Base-by-base conservation (phyloP, 1,140 invertebrate species). In the Bombus impatiens region DNA sequence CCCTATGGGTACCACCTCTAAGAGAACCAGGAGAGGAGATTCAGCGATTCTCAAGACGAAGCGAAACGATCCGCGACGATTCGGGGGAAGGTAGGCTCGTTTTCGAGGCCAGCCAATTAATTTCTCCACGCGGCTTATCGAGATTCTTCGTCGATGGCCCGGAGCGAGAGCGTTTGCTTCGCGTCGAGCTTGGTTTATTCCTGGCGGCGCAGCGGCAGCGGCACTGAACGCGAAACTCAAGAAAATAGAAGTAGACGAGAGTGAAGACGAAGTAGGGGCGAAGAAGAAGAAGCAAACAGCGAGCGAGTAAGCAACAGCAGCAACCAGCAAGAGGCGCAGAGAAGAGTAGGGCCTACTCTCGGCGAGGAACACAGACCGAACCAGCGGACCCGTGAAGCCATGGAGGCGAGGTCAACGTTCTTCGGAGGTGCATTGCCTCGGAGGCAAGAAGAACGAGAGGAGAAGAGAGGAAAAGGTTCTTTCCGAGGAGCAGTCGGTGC, bases 361-460 rank as follows among this genome's bases (percentile, higher is more conserved):
- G 86, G n/a, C 74, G 65, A 62, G 83, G 82, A 87, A 83, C 37
- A 81, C 82, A 74, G 79, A 80, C 44, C 86, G 79, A 78, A 71
- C 75, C 59, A 22, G 47, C 18, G 18, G 18, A 53, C 18, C 28
- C 28, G 47, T 22, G 47, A 28, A 77, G 85, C 71, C 68, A 82
- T 79, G 84, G 84, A 91, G 87, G 65, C 32, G 93, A 84, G 94
- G 94, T 94, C 94, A 94, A 95, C 85, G 94, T 88, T 91, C 93
- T 88, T 86, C 79, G 57, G 92, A 91, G 90, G 93, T 94, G 91
- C 94, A 93, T 93, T 93, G 94, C 93, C 93, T 92, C 87, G 86
- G 88, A 91, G 90, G 88, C 68, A 84, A 88, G 90, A 87, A 84
- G 87, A n/a, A n/a, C 1, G 83, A 72, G 85, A 82, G 78, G 62